Percentiles rank a stretch among this genome's conserved stretches.
These are phyloP conservation scores for Phasia obesa DNA, from an alignment of 2,888 invertebrate species.

Conservation along the genomic window DNA sequence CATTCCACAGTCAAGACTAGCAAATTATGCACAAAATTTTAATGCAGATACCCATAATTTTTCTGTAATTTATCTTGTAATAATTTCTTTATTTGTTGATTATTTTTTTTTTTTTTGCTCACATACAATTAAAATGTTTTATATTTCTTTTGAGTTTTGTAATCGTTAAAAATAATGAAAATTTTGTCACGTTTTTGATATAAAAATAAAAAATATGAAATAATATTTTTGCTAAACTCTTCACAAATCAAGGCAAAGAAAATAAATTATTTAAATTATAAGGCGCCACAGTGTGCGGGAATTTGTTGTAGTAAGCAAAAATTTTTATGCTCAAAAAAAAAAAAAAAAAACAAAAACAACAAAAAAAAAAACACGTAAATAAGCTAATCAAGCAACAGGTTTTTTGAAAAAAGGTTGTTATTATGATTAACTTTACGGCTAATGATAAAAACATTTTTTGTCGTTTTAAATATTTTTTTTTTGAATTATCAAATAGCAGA, in stretches of 20 bases:
- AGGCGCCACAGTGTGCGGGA: conserved; percentile 22
- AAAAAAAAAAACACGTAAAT: too few relatives aligned
- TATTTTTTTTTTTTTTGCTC: background rate
- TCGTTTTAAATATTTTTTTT: too few relatives aligned
- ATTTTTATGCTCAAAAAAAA: background rate
- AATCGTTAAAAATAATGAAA: conserved; percentile 16
- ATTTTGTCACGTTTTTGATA: conserved; percentile 55
- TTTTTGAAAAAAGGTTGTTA: too few relatives aligned
- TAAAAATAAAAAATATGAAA: conserved; percentile 29
- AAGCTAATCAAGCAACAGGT: too few relatives aligned
- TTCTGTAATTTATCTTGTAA: conserved; percentile 2
- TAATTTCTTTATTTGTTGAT: conserved; percentile 16
- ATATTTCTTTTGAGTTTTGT: conserved; percentile 24
- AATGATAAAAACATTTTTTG: too few relatives aligned
- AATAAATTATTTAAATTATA: background rate
- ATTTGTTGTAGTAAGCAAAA: background rate
- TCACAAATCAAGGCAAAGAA: conserved; percentile 1
- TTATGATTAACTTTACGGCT: too few relatives aligned
- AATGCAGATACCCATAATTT: background rate
- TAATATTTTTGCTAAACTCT: conserved; percentile 2
- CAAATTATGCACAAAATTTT: background rate
- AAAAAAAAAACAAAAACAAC: too few relatives aligned
- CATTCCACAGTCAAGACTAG: background rate
- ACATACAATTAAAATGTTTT: conserved; percentile 5
- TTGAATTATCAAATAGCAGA: too few relatives aligned